Base-by-base conservation (phyloP, 2,113 vertebrate species). In the Cheilinus undulatus region DNA sequence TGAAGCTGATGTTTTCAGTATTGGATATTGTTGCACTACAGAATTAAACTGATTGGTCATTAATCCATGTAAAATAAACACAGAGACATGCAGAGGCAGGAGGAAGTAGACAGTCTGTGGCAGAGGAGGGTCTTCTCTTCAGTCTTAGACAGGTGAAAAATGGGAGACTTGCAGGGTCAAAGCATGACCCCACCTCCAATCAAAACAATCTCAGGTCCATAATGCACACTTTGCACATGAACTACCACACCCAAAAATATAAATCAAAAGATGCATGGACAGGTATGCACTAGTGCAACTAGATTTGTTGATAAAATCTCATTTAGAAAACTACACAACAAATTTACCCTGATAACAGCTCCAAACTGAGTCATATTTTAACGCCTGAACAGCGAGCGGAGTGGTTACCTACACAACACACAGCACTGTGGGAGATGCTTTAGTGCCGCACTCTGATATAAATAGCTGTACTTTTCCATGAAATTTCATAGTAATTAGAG, bases 401-500 rank as follows among this genome's bases (percentile, higher is more conserved):
- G 68, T 1, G 3, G 46, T 64, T 76, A 71, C 82, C 76, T 73
- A 50, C 52, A 73, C 73, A 75, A 71, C 76, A 64, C 40, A 24
- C 74, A 42, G 60, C 74, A 76, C 34, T 40, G 65, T 79, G 69
- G 73, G 34, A 73, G 78, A 80, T 74, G 75, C 60, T 81, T 74
- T 28, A 73, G 64, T 84, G 75, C 87, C 22, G 78, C 87, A 89
- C 73, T 84, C 82, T 63, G 89, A 91, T 91, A 91, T 87, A 90
- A 90, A 92, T 89, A 90, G 86, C 79, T 75, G 79, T 80, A 88
- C 73, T 85, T 88, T 90, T 85, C 84, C 84, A 86, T 85, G 79
- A 91, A 87, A 90, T 91, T 85, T 91, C 84, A 91, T 89, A 86
- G 85, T 91, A 92, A 91, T 92, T 91, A 92, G 70, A 88, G 76